phyloP scores from a whole-genome alignment of 2,888 invertebrate species.

The Nomada fucata region DNA sequence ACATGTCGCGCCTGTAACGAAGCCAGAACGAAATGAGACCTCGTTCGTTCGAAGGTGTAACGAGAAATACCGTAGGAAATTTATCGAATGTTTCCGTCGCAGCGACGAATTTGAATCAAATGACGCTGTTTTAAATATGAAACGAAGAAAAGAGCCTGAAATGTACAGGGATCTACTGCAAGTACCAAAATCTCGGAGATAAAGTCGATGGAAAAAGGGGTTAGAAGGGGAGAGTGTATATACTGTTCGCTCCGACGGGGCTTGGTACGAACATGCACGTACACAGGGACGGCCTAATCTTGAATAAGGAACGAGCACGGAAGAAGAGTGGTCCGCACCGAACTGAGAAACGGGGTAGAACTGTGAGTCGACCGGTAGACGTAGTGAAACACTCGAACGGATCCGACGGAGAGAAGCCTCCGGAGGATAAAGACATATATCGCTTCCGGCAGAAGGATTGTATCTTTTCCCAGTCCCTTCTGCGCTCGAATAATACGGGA shows the following conservation, averaged over 20 bases:
- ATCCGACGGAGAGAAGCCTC: constrained; percentile 60
- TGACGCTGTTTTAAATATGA: constrained; percentile 4
- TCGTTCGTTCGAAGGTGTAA: neutral
- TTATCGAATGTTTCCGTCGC: constrained; percentile 32
- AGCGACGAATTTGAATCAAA: constrained; percentile 60
- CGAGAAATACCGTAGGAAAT: neutral
- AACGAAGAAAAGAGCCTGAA: neutral
- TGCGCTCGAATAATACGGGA: constrained; percentile 16
- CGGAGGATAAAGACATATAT: constrained; percentile 61
- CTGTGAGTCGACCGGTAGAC: constrained; percentile 49
- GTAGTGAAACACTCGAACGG: constrained; percentile 58
- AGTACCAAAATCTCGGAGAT: constrained; percentile 60
- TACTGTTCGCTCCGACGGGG: constrained; percentile 10
- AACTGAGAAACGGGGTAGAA: constrained; percentile 19
- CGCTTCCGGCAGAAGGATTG: constrained; percentile 43
- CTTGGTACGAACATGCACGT: constrained; percentile 37
- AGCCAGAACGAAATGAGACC: neutral
- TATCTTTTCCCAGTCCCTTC: constrained; percentile 6
- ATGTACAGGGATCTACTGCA: constrained; percentile 18
- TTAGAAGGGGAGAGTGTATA: neutral
- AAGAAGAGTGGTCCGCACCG: constrained; percentile 28
- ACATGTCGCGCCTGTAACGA: constrained; percentile 1
- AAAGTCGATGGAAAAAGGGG: constrained; percentile 41
- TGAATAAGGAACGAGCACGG: constrained; percentile 61
- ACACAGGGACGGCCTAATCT: constrained; percentile 58